Percentiles rank a stretch among this genome's conserved stretches.
These are phyloP conservation scores for Microcebus griseorufus DNA, from an alignment of 2,113 vertebrate species.

Conservation along the genomic window DNA sequence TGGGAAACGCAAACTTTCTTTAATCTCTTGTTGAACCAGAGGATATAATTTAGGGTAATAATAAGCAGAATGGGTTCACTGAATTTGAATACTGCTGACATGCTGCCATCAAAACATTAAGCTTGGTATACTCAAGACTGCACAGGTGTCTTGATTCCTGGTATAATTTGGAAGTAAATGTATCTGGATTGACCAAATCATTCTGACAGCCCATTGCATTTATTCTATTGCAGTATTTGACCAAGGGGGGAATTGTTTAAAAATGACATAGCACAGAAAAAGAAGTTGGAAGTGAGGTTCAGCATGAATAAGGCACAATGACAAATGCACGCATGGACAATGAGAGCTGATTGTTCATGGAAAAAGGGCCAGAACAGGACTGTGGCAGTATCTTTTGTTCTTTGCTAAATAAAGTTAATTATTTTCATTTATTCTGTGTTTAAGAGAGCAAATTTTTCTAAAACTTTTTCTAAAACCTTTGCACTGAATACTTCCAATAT, in stretches of 20 bases:
- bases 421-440: background rate
- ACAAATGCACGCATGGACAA: background rate
- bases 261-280: background rate
- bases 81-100: background rate
- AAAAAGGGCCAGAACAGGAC: background rate
- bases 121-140: background rate
- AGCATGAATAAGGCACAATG: background rate
- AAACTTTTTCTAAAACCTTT: background rate
- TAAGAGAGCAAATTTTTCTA: background rate
- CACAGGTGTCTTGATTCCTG: background rate
- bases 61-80: too few relatives aligned
- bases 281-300: background rate
- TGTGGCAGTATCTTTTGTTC: background rate
- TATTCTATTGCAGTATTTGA: background rate
- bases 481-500: background rate
- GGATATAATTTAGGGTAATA: background rate
- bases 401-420: slow-evolving; percentile 2
- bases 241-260: background rate
- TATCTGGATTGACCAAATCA: background rate
- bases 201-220: background rate
- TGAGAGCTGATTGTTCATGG: background rate
- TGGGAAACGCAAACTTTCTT: background rate
- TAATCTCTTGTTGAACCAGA: background rate
- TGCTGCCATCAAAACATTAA: background rate
- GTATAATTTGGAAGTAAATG: background rate